A percentile compares a stretch with the other conserved stretches of the same genome.
These are phyloP conservation scores for Stictonetta naevosa DNA, from an alignment of 2,113 vertebrate species.

Conservation along the genomic window DNA sequence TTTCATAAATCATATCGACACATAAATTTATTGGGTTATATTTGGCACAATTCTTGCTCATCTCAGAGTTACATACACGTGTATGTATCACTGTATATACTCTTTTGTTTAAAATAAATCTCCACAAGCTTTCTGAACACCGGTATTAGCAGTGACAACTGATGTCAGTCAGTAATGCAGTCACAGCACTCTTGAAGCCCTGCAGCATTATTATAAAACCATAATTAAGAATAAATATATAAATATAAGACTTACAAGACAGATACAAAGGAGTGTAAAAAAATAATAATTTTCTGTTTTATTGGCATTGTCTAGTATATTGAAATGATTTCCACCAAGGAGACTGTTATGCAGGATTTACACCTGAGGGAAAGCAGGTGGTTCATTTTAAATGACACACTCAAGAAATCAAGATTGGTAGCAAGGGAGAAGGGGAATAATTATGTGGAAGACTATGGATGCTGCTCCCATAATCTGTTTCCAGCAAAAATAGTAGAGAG, in stretches of 20 bases:
- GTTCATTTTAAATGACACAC: neutral
- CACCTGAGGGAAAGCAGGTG: neutral
- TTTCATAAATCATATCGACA: neutral
- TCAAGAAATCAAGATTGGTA: neutral
- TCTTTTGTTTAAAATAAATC: neutral
- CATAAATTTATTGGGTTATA: neutral
- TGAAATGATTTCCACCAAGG: neutral
- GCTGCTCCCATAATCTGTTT: constrained; percentile 1
- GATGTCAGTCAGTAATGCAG: neutral
- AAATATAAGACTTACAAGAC: neutral
- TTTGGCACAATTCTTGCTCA: neutral
- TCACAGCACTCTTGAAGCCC: neutral
- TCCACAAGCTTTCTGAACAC: neutral
- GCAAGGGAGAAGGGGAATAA: neutral
- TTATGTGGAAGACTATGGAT: constrained; percentile 2
- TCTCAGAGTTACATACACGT: neutral
- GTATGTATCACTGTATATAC: neutral
- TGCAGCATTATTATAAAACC: neutral
- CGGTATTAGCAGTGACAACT: neutral
- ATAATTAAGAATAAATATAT: neutral
- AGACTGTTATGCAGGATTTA: neutral
- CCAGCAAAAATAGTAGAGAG: constrained; percentile 26
- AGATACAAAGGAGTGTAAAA: neutral
- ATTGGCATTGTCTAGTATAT: neutral
- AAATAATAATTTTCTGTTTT: neutral